phyloP scores from a whole-genome alignment of 2,888 invertebrate species.

The Pseudococcus longispinus region DNA sequence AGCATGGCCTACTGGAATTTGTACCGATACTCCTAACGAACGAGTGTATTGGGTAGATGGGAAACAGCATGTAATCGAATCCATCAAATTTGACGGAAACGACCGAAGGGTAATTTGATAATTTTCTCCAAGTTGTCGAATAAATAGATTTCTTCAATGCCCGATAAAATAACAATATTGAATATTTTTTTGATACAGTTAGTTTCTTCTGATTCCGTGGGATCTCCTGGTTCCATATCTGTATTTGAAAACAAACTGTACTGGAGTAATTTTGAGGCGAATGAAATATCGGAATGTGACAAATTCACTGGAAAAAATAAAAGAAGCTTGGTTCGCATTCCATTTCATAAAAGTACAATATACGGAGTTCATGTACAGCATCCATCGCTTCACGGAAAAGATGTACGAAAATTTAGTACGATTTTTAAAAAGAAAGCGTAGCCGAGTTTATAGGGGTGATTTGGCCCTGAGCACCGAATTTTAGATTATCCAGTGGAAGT shows the following conservation, averaged over 20 bases:
- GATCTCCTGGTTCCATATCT: slow-evolving; percentile 82
- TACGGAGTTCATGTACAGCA: slow-evolving; percentile 80
- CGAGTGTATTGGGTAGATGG: slow-evolving; percentile 91
- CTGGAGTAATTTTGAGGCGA: slow-evolving; percentile 88
- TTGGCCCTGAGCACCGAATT: too few species aligned
- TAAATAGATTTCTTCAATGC: not conserved
- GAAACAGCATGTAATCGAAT: slow-evolving; percentile 72
- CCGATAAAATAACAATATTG: not conserved
- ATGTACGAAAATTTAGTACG: not conserved
- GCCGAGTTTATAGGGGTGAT: too few species aligned
- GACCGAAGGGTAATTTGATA: slow-evolving; percentile 68
- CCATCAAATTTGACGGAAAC: slow-evolving; percentile 70
- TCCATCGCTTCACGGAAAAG: slow-evolving; percentile 65
- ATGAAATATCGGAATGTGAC: slow-evolving; percentile 76
- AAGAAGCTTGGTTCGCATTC: slow-evolving; percentile 67
- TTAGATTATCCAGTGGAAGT: too few species aligned
- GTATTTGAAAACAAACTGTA: slow-evolving; percentile 87
- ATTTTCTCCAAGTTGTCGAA: not conserved
- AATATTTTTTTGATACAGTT: slow-evolving; percentile 61
- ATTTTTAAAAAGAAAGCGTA: too few species aligned
- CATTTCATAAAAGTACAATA: slow-evolving; percentile 65
- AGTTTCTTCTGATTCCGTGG: slow-evolving; percentile 69
- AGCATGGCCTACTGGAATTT: slow-evolving; percentile 84
- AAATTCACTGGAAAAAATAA: slow-evolving; percentile 77
- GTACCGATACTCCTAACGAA: slow-evolving; percentile 79